Evolutionary conservation across 2,888 invertebrate genomes (phyloP).

Genomic region (Synergus laeviventris): DNA sequence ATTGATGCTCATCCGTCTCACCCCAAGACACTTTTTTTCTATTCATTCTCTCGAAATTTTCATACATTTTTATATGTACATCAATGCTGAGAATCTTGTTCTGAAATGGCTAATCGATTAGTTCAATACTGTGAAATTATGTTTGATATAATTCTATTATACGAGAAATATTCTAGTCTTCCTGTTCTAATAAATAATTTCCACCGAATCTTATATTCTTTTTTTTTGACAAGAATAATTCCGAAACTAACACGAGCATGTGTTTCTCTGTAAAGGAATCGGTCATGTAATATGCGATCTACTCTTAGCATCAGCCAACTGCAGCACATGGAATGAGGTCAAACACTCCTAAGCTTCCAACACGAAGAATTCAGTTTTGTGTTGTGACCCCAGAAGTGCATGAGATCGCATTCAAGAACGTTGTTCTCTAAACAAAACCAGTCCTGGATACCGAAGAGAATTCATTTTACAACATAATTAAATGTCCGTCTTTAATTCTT

Average conservation of each 20-base stretch:
- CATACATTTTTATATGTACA: neutral
- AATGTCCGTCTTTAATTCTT: neutral
- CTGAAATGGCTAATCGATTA: slow-evolving; percentile 60
- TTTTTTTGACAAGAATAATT: slow-evolving; percentile 26
- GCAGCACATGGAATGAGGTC: slow-evolving; percentile 32
- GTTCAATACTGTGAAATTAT: neutral
- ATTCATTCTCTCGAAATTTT: neutral
- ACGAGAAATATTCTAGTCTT: neutral
- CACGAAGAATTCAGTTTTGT: slow-evolving; percentile 28
- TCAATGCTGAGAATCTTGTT: slow-evolving; percentile 40
- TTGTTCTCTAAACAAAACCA: neutral
- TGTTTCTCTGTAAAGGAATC: neutral
- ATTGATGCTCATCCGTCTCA: neutral
- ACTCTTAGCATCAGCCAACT: slow-evolving; percentile 50
- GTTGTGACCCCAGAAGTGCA: slow-evolving; percentile 21
- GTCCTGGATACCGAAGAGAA: neutral
- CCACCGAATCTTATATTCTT: neutral
- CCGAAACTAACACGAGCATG: neutral
- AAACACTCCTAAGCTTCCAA: slow-evolving; percentile 29
- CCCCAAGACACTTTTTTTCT: neutral
- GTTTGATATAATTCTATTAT: neutral
- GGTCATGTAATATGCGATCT: slow-evolving; percentile 40
- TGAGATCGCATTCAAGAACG: slow-evolving; percentile 15
- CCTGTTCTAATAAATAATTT: neutral
- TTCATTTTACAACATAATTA: neutral